Evolutionary conservation across 2,797 vertebrate species (phyloP), one percentile per base, ranked within the genome.

Genomic region (Gorsachius magnificus): DNA sequence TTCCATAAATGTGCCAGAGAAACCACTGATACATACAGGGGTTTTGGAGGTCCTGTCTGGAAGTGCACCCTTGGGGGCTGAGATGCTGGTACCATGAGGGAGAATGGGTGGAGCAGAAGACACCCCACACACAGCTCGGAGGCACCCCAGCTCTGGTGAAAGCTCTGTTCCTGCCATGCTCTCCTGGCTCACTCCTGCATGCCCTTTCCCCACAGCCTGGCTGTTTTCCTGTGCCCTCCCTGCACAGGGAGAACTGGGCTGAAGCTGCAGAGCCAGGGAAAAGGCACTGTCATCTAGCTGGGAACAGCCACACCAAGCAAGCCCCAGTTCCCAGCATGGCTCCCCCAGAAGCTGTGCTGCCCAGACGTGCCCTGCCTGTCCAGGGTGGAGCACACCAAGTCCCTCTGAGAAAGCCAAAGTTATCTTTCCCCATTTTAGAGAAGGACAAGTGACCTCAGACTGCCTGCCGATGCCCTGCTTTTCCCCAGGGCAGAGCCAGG

Each of bases 181-280:
- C 26, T 41, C 24, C 35, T 65, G 50, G 46, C 45, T 89, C 8
- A 1, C 13, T 60, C 51, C 54, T 57, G 15, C 14, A 9, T 5
- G 22, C 16, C 16, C 24, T 36, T 71, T 79, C 19, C 65, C 22
- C 31, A 10, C 69, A 84, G 58, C 15, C 26, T 33, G 36, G 17
- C 33, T 46, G 4, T 25, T 85, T 66, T 56, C 41, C 54, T 58
- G 21, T 21, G 26, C 28, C 33, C 10, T 80, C 22, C 28, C 19
- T 7, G 5, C 0, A 1, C 0, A 2, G 20, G 51, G 50, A 11
- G 16, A 75, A 24, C 22, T 2, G 1, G 13, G 69, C 33, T 79
- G 75, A 89, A 21, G 35, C 19, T 79, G 26, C 28, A 58, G 33
- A 20, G 17, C 22, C 74, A 54, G 31, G 21, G 22, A 51, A 88